A percentile compares a stretch with the other conserved stretches of the same genome.
Evolutionary conservation across 2,113 vertebrate species (phyloP).

Genomic region (Etheostoma spectabile): DNA sequence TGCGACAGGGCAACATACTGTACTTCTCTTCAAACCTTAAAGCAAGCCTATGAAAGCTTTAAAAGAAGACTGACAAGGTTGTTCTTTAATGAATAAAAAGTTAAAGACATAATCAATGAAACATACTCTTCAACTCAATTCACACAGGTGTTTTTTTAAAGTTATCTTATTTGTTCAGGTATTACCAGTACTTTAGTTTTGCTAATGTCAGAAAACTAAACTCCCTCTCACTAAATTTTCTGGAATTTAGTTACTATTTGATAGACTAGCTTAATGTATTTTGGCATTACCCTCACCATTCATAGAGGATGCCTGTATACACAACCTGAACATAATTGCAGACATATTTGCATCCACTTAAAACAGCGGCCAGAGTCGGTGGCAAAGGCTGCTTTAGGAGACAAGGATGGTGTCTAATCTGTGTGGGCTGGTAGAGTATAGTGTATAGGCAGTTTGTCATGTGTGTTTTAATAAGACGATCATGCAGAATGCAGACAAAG

Average conservation of each 20-base stretch:
- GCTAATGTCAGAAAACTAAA: neutral
- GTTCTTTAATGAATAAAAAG: neutral
- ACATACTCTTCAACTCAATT: neutral
- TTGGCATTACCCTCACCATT: neutral
- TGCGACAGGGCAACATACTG: too few species aligned
- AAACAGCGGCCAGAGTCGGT: neutral
- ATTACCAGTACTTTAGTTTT: neutral
- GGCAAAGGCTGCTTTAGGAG: neutral
- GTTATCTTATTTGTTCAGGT: neutral
- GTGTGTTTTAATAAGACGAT: neutral
- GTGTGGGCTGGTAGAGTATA: neutral
- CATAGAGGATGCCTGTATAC: neutral
- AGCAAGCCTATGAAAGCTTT: neutral
- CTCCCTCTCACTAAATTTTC: neutral
- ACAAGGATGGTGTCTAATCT: neutral
- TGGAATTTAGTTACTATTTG: neutral
- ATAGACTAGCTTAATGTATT: neutral
- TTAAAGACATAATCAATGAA: neutral
- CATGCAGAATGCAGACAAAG: neutral
- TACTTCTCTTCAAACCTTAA: neutral
- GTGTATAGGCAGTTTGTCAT: neutral
- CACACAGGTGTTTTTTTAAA: neutral
- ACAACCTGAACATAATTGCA: neutral
- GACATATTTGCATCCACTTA: neutral
- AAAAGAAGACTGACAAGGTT: neutral